Evolutionary conservation across 2,797 vertebrate genomes (phyloP).

Genomic region (Kryptolebias ocellatus): DNA sequence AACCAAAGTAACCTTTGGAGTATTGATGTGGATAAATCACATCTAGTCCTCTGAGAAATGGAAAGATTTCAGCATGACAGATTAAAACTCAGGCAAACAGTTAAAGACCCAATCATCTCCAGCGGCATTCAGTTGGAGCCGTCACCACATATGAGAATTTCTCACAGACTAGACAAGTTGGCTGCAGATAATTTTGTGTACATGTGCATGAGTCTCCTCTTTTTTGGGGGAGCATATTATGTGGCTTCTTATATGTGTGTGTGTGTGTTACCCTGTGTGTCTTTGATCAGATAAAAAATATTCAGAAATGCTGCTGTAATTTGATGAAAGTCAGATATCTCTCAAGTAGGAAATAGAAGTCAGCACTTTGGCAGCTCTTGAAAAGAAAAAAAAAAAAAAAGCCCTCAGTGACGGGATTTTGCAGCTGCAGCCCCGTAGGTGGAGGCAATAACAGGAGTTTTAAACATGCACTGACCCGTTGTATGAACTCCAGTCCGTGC

Average conservation of each 20-base stretch:
- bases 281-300: constrained; percentile 94
- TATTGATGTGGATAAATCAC: constrained; percentile 63
- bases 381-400: constrained; percentile 83
- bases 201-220: neutral
- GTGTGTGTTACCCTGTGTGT: constrained; percentile 21
- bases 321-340: constrained; percentile 93
- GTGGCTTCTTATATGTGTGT: constrained; percentile 13
- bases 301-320: constrained; percentile 91
- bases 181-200: constrained; percentile 1
- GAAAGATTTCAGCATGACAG: constrained; percentile 59
- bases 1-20: constrained; percentile 65
- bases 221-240: constrained; percentile 5
- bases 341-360: constrained; percentile 89
- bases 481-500: constrained; percentile 89
- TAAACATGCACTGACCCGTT: constrained; percentile 92
- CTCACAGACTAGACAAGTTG: constrained; percentile 32
- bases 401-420: constrained; percentile 83
- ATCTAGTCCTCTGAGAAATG: constrained; percentile 49
- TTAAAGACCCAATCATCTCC: constrained; percentile 49
- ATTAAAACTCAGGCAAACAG: constrained; percentile 56
- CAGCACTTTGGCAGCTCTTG: constrained; percentile 90
- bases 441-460: constrained; percentile 49
- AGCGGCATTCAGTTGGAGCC: constrained; percentile 36
- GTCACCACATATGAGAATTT: constrained; percentile 28
- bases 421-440: constrained; percentile 57